Conservation (phyloP, 2,797 vertebrate species). For the Poecile montanus region DNA sequence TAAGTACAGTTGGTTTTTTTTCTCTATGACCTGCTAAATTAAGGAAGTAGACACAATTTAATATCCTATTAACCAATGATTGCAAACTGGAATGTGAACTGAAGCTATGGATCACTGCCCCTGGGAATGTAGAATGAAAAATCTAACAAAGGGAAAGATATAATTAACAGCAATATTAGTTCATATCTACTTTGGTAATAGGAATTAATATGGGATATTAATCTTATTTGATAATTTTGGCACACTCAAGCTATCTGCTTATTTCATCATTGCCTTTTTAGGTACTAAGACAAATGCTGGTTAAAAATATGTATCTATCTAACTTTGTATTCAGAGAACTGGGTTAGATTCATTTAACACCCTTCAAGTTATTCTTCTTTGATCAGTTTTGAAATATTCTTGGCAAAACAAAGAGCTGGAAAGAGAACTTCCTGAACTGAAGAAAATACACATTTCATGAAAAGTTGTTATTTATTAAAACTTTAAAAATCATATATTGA, state of each 20-base stretch:
- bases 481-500: neutral
- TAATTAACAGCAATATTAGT: neutral
- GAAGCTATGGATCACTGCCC: neutral
- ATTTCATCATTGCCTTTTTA: conserved; percentile 28
- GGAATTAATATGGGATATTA: neutral
- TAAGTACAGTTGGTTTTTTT: neutral
- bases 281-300: neutral
- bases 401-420: neutral
- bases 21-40: neutral
- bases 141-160: neutral
- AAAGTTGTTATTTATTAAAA: neutral
- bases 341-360: neutral
- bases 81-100: neutral
- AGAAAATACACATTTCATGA: neutral
- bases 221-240: neutral
- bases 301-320: neutral
- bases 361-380: neutral
- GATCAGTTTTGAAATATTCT: neutral
- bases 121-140: conserved; percentile 2
- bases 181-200: neutral
- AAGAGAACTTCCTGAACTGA: neutral
- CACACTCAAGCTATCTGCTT: neutral
- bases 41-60: neutral
- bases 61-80: conserved; percentile 10
- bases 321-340: neutral